A percentile compares a stretch with the other conserved stretches of the same genome.
phyloP scores from a whole-genome alignment of 2,888 invertebrate genomes.

The Cephalotes varians region DNA sequence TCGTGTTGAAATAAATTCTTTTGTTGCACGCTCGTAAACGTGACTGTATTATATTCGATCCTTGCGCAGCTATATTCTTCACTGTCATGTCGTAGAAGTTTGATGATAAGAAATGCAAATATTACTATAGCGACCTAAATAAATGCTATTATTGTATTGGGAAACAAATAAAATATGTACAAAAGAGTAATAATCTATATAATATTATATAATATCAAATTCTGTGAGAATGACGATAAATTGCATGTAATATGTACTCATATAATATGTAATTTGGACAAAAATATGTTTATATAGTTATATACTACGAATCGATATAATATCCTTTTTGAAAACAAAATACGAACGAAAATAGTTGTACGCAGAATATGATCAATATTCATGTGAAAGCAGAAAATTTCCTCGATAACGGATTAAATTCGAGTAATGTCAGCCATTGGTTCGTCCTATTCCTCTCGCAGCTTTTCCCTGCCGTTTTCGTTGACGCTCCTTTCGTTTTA shows the following conservation, averaged over 20 bases:
- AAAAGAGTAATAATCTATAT: not conserved
- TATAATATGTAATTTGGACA: not conserved
- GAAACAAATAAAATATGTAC: not conserved
- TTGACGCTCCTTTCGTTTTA: constrained; percentile 8
- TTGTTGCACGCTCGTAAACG: constrained; percentile 21
- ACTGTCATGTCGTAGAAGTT: constrained; percentile 1
- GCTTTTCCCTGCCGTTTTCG: constrained; percentile 15
- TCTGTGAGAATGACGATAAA: not conserved
- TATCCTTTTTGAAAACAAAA: not conserved
- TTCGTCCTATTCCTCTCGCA: constrained; percentile 9
- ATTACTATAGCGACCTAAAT: not conserved
- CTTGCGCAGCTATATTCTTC: not conserved
- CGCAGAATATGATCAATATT: constrained; percentile 38
- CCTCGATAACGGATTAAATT: constrained; percentile 57
- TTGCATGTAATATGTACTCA: not conserved
- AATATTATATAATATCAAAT: too few species aligned
- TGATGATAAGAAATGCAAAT: not conserved
- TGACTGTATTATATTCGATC: constrained; percentile 41
- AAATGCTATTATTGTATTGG: not conserved
- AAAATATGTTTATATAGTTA: not conserved
- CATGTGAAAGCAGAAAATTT: constrained; percentile 58
- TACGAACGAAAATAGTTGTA: constrained; percentile 49
- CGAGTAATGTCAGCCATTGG: constrained; percentile 42
- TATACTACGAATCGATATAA: not conserved
- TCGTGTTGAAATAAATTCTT: constrained; percentile 37